Base-by-base conservation (phyloP, 1,140 invertebrate species). In the Lasaia peninsularis region DNA sequence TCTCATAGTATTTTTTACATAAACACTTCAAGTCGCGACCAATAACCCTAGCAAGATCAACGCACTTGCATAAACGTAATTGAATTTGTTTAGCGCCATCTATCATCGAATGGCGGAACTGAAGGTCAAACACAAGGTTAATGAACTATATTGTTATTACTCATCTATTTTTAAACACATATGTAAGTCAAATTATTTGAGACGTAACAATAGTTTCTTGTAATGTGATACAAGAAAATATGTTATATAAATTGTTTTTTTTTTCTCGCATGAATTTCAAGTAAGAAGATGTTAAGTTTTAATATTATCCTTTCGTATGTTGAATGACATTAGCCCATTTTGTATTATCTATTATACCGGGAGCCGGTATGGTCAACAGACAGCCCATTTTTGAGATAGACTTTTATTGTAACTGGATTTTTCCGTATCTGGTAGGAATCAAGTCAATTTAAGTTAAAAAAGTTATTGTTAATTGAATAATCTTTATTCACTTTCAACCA, bases 31-130 rank as follows among this genome's bases (percentile, higher is more conserved):
- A 61, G 18, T 28, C 14, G 56, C 55, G 71, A 65, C 70, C 73
- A 75, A 69, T 60, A 71, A 76, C 73, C 73, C 60, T 18, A 33
- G 56, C 50, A 67, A 64, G 74, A 77, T 63, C 74, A 74, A 70
- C 62, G 74, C 44, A 67, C 69, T 65, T 56, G 12, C 56, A 35
- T 62, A 56, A 31, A 31, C 31, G n/a, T 31, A 52, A 53, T 53
- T 35, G 34, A 53, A 37, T 7, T 33, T 35, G 14, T 40, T 50
- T 12, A 61, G 51, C 63, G 69, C 66, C 63, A 69, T 64, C 69
- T 71, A 61, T 60, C 18, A 50, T n/a, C 57, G 57, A 60, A 55
- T 37, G 28, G 63, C 33, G 21, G 66, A 50, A 69, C 63, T 28
- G 40, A 56, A 56, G 53, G 37, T 56, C 53, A 56, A 28, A 24